A percentile compares a stretch with the other conserved stretches of the same genome.
Conservation (phyloP, 53 echinoderm and acorn worm genomes). For the Patiria pectinifera region DNA sequence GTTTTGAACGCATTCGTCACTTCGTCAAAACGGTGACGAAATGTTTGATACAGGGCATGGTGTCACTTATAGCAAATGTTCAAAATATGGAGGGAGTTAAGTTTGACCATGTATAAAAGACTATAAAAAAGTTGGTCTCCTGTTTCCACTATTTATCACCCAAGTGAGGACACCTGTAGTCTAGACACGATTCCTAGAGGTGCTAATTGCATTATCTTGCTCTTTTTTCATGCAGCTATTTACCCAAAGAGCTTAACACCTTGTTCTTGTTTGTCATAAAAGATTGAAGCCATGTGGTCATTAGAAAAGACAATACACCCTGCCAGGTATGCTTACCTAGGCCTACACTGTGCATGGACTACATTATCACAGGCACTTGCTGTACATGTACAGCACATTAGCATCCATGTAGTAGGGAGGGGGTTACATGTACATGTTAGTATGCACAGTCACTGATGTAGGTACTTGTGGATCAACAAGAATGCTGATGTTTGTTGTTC, state of each 20-base stretch:
- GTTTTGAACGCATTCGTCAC: too few species aligned
- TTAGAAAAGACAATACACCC: background rate
- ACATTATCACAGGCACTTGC: too few species aligned
- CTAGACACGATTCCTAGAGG: background rate
- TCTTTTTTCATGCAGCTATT: background rate
- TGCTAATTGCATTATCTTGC: conserved; percentile 40
- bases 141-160: background rate
- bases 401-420: background rate
- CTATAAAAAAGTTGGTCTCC: too few species aligned
- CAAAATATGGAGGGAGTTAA: too few species aligned
- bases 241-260: conserved; percentile 13
- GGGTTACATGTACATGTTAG: background rate
- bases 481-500: background rate
- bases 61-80: too few species aligned
- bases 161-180: background rate
- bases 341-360: too few species aligned
- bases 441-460: background rate
- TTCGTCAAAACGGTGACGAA: too few species aligned
- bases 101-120: too few species aligned
- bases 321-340: too few species aligned
- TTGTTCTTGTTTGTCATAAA: conserved; percentile 10
- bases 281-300: background rate
- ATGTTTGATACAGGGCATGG: too few species aligned
- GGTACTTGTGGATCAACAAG: background rate
- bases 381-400: background rate